phyloP scores from a whole-genome alignment of 2,797 vertebrate species.

The Halcyon badia region DNA sequence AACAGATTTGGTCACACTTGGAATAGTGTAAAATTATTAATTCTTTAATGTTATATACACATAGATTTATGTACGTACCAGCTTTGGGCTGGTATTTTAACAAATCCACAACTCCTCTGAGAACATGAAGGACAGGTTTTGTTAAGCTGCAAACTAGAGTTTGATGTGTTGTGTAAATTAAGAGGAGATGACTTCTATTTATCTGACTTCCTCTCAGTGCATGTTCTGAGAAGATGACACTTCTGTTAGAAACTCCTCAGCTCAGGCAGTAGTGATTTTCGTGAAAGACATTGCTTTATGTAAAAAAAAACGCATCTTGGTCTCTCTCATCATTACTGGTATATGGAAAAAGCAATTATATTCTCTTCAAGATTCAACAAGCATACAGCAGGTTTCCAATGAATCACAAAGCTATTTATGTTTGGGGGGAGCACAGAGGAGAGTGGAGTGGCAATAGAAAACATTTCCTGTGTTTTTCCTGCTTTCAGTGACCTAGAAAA shows the following conservation, averaged over 20 bases:
- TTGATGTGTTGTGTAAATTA: not conserved
- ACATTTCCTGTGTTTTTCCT: constrained; percentile 26
- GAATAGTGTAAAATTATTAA: not conserved
- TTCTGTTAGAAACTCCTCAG: constrained; percentile 5
- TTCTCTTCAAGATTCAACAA: constrained; percentile 11
- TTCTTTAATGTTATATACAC: not conserved
- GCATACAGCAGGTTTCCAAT: constrained; percentile 2
- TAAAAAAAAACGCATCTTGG: not conserved
- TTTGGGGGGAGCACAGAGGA: not conserved
- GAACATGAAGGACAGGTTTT: not conserved
- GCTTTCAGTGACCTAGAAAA: constrained; percentile 66
- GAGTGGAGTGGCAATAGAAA: constrained; percentile 26
- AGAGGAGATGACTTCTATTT: constrained; percentile 2
- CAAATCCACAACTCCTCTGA: not conserved
- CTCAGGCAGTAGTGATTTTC: constrained; percentile 1
- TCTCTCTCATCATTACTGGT: not conserved
- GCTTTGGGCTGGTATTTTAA: not conserved
- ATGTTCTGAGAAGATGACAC: not conserved
- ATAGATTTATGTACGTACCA: not conserved
- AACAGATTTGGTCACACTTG: not conserved
- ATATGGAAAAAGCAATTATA: constrained; percentile 22
- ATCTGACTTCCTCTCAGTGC: not conserved
- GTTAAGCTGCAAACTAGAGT: not conserved
- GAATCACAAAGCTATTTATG: constrained; percentile 18
- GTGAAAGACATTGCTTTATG: not conserved